Percentiles rank a stretch among this genome's conserved stretches.
These are phyloP conservation scores for Darwinula stevensoni DNA, from an alignment of 2,888 invertebrate species.

Conservation along the genomic window DNA sequence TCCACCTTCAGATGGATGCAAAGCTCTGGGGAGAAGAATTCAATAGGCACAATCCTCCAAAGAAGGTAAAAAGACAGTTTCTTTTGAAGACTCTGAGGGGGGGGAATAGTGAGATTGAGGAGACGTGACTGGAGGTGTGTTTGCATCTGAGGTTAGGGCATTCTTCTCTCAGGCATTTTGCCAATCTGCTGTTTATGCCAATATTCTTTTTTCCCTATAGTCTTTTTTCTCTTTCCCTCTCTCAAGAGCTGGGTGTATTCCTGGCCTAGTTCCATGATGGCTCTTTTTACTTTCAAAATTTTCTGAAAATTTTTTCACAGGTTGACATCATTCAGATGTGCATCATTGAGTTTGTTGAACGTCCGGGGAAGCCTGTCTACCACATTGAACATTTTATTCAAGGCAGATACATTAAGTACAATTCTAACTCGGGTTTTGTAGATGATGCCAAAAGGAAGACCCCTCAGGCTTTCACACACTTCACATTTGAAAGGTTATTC, in stretches of 20 bases:
- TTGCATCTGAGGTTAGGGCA: too few species aligned
- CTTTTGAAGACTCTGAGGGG: too few species aligned
- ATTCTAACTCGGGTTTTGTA: conserved; percentile 26
- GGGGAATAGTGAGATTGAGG: too few species aligned
- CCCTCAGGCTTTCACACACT: conserved; percentile 26
- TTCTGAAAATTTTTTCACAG: too few species aligned
- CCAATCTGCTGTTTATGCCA: too few species aligned
- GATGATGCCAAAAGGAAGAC: conserved; percentile 19
- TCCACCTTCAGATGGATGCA: conserved; percentile 26
- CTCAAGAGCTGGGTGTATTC: too few species aligned
- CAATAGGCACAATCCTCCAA: conserved; percentile 25
- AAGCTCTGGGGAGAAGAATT: conserved; percentile 27
- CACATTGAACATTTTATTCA: conserved; percentile 26
- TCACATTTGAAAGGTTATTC: conserved; percentile 27
- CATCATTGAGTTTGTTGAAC: conserved; percentile 21
- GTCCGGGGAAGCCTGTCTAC: conserved; percentile 17
- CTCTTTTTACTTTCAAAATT: too few species aligned
- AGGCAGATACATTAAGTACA: conserved; percentile 25
- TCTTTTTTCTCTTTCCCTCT: too few species aligned
- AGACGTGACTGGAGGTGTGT: too few species aligned
- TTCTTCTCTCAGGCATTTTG: too few species aligned
- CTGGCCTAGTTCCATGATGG: too few species aligned
- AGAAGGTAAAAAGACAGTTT: conserved; percentile 21
- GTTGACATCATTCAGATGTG: conserved; percentile 26
- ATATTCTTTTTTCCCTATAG: too few species aligned